Conservation (phyloP, 2,113 vertebrate genomes). For the Dicentrarchus labrax region DNA sequence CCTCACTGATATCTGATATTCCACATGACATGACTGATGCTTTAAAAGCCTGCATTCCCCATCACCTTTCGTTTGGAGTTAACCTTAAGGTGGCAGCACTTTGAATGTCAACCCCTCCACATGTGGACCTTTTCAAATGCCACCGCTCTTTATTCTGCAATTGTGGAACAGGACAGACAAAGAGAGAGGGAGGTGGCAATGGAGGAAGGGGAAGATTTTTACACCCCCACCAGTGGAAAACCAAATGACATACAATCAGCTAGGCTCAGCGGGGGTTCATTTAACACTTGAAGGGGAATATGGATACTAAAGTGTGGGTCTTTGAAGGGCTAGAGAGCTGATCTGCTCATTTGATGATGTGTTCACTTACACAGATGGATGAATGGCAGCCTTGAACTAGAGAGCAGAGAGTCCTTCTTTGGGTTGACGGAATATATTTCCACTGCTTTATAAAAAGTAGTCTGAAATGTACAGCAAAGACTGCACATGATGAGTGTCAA, state of each 20-base stretch:
- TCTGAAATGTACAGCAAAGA: conserved; percentile 14
- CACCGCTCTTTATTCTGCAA: conserved; percentile 78
- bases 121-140: conserved; percentile 84
- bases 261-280: conserved; percentile 71
- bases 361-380: conserved; percentile 68
- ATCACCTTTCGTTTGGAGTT: conserved; percentile 75
- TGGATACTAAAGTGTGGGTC: conserved; percentile 62
- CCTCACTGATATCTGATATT: conserved; percentile 55
- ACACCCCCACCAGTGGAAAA: conserved; percentile 55
- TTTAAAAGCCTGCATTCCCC: conserved; percentile 69
- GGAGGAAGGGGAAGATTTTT: conserved; percentile 48
- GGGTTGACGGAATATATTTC: conserved; percentile 15
- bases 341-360: conserved; percentile 66
- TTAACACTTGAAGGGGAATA: conserved; percentile 71
- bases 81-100: conserved; percentile 82
- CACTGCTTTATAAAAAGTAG: conserved; percentile 1
- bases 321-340: conserved; percentile 60
- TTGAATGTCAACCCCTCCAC: conserved; percentile 83
- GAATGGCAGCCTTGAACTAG: conserved; percentile 55
- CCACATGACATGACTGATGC: conserved; percentile 64
- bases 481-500: neutral
- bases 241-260: conserved; percentile 74
- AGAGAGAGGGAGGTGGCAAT: conserved; percentile 30
- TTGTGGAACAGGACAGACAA: conserved; percentile 74
- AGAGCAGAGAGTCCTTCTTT: conserved; percentile 17